A percentile compares a stretch with the other conserved stretches of the same genome.
phyloP scores from a whole-genome alignment of 2,797 vertebrate genomes.

The Echiichthys vipera region DNA sequence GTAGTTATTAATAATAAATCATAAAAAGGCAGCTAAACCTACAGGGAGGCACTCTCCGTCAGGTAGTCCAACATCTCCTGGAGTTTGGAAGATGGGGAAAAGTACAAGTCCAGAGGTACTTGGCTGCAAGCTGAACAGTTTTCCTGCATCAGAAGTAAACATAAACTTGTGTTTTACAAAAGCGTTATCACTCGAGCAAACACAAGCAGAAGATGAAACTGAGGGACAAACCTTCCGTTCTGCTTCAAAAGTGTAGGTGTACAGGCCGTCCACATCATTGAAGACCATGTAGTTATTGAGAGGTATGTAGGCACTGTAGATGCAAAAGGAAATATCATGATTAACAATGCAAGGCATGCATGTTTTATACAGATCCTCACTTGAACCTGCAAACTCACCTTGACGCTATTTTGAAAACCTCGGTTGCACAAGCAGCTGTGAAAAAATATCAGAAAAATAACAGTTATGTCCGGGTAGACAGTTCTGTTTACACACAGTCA shows the following conservation, averaged over 20 bases:
- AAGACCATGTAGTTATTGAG: slow-evolving; percentile 96
- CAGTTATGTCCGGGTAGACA: background rate
- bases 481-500: slow-evolving; percentile 25
- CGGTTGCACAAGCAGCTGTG: slow-evolving; percentile 91
- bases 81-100: slow-evolving; percentile 90
- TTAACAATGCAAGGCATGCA: background rate
- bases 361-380: background rate
- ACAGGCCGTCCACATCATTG: slow-evolving; percentile 92
- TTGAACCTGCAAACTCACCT: slow-evolving; percentile 83
- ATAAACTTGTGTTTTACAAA: slow-evolving; percentile 3
- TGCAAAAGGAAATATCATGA: slow-evolving; percentile 1
- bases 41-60: slow-evolving; percentile 90
- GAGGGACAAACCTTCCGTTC: slow-evolving; percentile 90
- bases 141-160: slow-evolving; percentile 79
- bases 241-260: slow-evolving; percentile 93
- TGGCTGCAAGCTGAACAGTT: slow-evolving; percentile 95
- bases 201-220: background rate
- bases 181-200: background rate
- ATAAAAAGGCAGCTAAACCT: slow-evolving; percentile 69
- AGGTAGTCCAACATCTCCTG: slow-evolving; percentile 93
- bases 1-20: background rate
- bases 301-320: slow-evolving; percentile 88
- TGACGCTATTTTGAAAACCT: slow-evolving; percentile 96
- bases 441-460: slow-evolving; percentile 24
- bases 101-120: slow-evolving; percentile 90